These are phyloP conservation scores for Rhadinocentrus ornatus DNA, from an alignment of 2,797 vertebrate genomes.

Conservation along the genomic window DNA sequence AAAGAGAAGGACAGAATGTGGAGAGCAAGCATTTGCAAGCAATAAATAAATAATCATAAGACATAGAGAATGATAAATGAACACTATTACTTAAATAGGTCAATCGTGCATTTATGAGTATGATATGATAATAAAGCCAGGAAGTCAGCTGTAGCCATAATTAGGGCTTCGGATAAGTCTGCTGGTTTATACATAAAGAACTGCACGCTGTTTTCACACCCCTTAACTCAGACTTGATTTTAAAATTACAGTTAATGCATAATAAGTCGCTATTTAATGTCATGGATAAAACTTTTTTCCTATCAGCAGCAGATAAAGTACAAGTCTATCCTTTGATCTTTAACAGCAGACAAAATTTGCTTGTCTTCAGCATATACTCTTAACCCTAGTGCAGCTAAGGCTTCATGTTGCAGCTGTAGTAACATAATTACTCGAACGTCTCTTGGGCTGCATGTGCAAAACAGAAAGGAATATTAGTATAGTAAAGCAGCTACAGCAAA, in stretches of 20 bases:
- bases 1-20: constrained; percentile 42
- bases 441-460: constrained; percentile 21
- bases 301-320: constrained; percentile 8
- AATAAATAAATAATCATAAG: constrained; percentile 68
- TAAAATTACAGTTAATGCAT: background rate
- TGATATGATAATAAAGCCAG: constrained; percentile 59
- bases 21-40: constrained; percentile 42
- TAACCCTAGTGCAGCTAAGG: constrained; percentile 4
- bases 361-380: background rate
- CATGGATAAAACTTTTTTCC: constrained; percentile 7
- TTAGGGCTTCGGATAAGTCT: constrained; percentile 50
- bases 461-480: constrained; percentile 11
- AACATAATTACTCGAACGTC: constrained; percentile 17
- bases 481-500: constrained; percentile 12
- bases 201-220: constrained; percentile 45
- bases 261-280: constrained; percentile 8
- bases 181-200: constrained; percentile 52
- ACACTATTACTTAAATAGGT: constrained; percentile 71
- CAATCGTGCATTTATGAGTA: constrained; percentile 73
- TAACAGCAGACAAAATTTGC: constrained; percentile 3
- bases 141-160: constrained; percentile 57
- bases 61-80: constrained; percentile 70
- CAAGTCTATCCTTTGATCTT: constrained; percentile 24
- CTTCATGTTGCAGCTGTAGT: constrained; percentile 26
- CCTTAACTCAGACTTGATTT: constrained; percentile 28